Evolutionary conservation across 2,113 vertebrate species (phyloP).

Genomic region (Sorex fumeus): DNA sequence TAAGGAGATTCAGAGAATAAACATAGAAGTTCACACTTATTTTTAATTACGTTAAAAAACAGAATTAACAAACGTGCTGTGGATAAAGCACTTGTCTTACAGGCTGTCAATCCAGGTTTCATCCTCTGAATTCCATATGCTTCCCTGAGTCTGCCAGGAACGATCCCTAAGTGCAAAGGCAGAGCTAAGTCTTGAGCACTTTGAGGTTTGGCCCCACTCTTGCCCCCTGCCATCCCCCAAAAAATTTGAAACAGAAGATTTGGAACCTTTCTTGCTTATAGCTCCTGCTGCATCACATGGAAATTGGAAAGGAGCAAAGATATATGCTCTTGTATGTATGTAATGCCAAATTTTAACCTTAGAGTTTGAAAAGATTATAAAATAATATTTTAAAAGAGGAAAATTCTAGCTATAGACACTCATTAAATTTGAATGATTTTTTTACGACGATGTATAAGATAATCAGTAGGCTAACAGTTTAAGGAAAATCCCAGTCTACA

Average conservation of each 20-base stretch:
- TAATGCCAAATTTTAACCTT: neutral
- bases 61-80: neutral
- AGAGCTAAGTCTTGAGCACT: neutral
- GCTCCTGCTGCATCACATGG: neutral
- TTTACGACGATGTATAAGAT: neutral
- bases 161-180: neutral
- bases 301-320: neutral
- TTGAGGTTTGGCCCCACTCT: neutral
- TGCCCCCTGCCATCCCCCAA: neutral
- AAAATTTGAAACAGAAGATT: neutral
- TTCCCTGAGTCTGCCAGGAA: neutral
- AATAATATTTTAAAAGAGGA: slow-evolving; percentile 4
- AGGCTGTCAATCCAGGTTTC: neutral
- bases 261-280: neutral
- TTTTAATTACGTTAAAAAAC: slow-evolving; percentile 28
- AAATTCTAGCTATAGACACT: slow-evolving; percentile 19
- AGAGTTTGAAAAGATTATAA: neutral
- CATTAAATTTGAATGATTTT: slow-evolving; percentile 7
- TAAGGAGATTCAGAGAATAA: too few relatives aligned
- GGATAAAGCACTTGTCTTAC: too few relatives aligned
- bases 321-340: neutral
- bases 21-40: neutral
- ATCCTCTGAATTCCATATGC: neutral
- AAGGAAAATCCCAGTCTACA: too few relatives aligned
- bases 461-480: too few relatives aligned